Evolutionary conservation across 2,888 invertebrate genomes (phyloP).

Genomic region (Platycheirus rosarum): DNA sequence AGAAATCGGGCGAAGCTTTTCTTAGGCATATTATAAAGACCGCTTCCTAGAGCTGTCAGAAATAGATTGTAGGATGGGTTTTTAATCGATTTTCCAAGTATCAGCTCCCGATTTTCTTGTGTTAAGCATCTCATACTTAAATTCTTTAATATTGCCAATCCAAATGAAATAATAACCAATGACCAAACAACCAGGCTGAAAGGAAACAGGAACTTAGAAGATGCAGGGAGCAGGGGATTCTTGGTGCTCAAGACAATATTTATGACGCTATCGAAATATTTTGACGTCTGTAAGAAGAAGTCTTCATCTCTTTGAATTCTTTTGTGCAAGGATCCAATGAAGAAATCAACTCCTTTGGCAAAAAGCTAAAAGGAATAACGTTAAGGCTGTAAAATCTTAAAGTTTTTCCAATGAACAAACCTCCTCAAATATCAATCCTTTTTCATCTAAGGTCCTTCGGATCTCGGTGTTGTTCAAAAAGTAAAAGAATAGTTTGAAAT

Average conservation of each 20-base stretch:
- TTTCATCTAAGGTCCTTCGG: conserved; percentile 74
- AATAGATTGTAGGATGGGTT: conserved; percentile 75
- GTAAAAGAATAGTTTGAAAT: neutral
- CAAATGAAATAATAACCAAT: neutral
- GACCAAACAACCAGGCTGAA: neutral
- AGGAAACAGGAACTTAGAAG: neutral
- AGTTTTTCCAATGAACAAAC: conserved; percentile 60
- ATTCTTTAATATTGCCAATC: neutral
- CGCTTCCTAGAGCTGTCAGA: conserved; percentile 74
- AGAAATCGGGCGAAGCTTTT: conserved; percentile 76
- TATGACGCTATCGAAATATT: neutral
- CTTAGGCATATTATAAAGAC: conserved; percentile 49
- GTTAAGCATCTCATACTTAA: neutral
- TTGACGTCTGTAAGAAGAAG: neutral
- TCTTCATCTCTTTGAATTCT: neutral
- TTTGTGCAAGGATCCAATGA: neutral
- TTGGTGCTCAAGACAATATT: neutral
- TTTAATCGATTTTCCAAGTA: conserved; percentile 71
- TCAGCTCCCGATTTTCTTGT: conserved; percentile 26
- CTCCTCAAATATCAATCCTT: conserved; percentile 75
- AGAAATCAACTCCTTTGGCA: neutral
- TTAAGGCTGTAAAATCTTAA: conserved; percentile 1
- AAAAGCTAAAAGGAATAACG: conserved; percentile 13
- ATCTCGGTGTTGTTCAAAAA: neutral
- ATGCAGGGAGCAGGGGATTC: neutral